phyloP scores from a whole-genome alignment of 2,113 vertebrate species.

The Noctilio leporinus region DNA sequence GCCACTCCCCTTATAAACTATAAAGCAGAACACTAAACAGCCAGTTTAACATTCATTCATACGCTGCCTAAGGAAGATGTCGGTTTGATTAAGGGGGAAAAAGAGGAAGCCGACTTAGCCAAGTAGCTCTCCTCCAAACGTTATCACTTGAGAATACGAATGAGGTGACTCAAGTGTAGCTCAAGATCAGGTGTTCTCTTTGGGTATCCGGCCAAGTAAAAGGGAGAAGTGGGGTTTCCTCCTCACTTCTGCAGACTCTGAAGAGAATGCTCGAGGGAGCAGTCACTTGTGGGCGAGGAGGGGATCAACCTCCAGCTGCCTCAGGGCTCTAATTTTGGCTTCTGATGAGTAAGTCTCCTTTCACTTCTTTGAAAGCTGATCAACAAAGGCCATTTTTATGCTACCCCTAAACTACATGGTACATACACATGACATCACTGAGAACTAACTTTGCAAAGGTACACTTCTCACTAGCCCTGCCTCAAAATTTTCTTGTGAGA shows the following conservation, averaged over 20 bases:
- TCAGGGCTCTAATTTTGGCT: constrained; percentile 20
- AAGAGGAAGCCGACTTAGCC: not conserved
- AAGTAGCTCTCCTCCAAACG: not conserved
- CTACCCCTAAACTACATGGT: not conserved
- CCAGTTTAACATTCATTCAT: constrained; percentile 8
- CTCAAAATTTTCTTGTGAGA: not conserved
- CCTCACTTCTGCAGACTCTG: not conserved
- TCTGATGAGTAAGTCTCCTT: constrained; percentile 10
- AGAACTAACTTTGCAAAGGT: constrained; percentile 17
- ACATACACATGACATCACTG: not conserved
- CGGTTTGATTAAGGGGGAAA: not conserved
- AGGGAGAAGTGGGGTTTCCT: not conserved
- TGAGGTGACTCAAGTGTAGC: not conserved
- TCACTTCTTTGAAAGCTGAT: constrained; percentile 38
- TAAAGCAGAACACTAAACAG: not conserved
- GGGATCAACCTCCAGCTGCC: not conserved
- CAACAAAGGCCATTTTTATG: not conserved
- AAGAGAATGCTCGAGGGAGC: not conserved
- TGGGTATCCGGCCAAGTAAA: not conserved
- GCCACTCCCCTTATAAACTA: not conserved
- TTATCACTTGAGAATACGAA: not conserved
- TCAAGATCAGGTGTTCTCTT: not conserved
- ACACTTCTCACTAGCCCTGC: not conserved
- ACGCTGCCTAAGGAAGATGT: not conserved
- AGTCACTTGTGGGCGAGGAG: not conserved